These are phyloP conservation scores for Ectropis grisescens DNA, from an alignment of 1,140 invertebrate genomes.

Conservation along the genomic window DNA sequence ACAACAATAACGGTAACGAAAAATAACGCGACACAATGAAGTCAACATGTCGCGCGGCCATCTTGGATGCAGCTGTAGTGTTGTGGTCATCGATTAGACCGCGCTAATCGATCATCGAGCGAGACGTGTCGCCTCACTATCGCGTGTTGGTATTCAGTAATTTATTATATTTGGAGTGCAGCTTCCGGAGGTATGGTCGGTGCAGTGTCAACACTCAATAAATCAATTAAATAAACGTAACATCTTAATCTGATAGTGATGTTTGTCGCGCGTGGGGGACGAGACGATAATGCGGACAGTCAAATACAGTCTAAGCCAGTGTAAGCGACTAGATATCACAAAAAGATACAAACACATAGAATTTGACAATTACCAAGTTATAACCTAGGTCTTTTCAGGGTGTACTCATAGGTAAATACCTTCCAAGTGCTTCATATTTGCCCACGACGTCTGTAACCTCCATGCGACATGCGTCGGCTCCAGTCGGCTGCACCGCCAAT, in stretches of 20 bases:
- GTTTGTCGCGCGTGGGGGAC: slow-evolving; percentile 12
- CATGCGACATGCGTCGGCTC: no score
- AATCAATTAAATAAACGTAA: slow-evolving; percentile 50
- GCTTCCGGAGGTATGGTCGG: slow-evolving; percentile 41
- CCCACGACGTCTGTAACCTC: no score
- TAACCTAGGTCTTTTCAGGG: no score
- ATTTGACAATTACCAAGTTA: no score
- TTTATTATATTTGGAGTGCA: slow-evolving; percentile 49
- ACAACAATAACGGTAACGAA: slow-evolving; percentile 5
- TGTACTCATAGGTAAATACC: no score
- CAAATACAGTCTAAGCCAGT: no score
- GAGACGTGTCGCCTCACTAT: slow-evolving; percentile 22
- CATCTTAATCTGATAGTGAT: slow-evolving; percentile 27
- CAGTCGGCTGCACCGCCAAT: no score
- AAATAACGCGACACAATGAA: slow-evolving; percentile 33
- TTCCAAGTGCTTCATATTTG: no score
- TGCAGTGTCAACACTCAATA: slow-evolving; percentile 55
- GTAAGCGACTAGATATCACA: no score
- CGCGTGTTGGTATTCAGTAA: slow-evolving; percentile 27
- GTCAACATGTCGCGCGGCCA: slow-evolving; percentile 45
- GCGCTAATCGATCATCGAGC: slow-evolving; percentile 36
- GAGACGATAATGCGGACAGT: no score
- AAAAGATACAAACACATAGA: no score
- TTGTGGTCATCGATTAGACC: slow-evolving; percentile 25
- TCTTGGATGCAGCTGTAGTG: slow-evolving; percentile 30